phyloP scores from a whole-genome alignment of 2,888 invertebrate genomes.

The Chorisops tibialis region DNA sequence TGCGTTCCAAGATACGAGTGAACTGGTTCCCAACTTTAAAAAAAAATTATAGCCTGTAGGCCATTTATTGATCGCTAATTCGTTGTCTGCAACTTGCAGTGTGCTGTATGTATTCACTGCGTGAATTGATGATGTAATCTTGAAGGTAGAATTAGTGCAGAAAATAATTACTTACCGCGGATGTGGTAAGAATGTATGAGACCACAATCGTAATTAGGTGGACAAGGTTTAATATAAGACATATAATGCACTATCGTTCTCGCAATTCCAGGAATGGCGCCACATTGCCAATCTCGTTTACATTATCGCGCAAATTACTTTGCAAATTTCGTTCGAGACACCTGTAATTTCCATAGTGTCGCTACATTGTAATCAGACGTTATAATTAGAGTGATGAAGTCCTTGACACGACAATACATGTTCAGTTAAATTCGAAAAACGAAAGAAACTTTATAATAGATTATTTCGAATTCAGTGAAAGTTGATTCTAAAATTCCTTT shows the following conservation, averaged over 20 bases:
- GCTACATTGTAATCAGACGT: no score
- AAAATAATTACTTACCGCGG: background rate
- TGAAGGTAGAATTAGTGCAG: constrained; percentile 9
- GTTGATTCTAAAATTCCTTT: no score
- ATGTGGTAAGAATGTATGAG: background rate
- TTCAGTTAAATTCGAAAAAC: no score
- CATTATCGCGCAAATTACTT: no score
- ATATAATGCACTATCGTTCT: background rate
- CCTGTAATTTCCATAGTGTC: no score
- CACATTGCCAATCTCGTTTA: background rate
- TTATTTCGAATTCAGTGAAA: no score
- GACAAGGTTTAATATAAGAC: constrained; percentile 10
- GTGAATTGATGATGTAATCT: constrained; percentile 8
- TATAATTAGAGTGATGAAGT: no score
- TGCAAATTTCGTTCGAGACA: no score
- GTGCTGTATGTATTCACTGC: background rate
- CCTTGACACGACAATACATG: no score
- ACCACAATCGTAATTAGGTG: constrained; percentile 11
- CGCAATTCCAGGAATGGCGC: constrained; percentile 1
- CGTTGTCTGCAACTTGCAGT: constrained; percentile 3
- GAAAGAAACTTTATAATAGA: no score
- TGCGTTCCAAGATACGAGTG: background rate
- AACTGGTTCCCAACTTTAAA: constrained; percentile 1
- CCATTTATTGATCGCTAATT: constrained; percentile 17
- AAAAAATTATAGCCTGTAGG: constrained; percentile 14